Evolutionary conservation across 2,797 vertebrate genomes (phyloP), one percentile per base, ranked within the genome.

Genomic region (Neosalanx taihuensis): DNA sequence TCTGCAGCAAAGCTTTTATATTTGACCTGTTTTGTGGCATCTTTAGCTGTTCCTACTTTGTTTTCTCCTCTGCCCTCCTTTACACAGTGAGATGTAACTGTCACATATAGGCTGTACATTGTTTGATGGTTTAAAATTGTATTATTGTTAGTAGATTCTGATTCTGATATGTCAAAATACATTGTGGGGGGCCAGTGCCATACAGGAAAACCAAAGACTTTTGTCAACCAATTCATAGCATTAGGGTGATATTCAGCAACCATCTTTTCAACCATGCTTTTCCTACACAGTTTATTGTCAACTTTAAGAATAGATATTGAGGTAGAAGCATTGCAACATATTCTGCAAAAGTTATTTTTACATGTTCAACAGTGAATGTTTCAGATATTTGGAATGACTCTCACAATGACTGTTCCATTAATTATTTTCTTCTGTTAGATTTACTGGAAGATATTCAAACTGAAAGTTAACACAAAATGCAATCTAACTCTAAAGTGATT

Each of bases 1-100:
- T 90, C 89, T 30, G 17, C 7, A 88, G 78, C 70, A 59, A 59
- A 59, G 37, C 57, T 46, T 41, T 1, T 1, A 26, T 26, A 26
- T 26, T 26, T 26, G 23, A 90, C 91, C 92, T 83, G 72, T 73
- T 91, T 89, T 89, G 86, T 85, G 88, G 78, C 92, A 90, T 93
- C 93, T 94, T 95, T 93, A 94, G 93, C 91, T 91, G 91, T 90
- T 89, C 84, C 86, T 89, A 61, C 84, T 84, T 89, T 86, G 77
- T 81, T 79, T 82, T 85, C 89, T 85, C 85, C 80, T 72, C 80
- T 46, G 9, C 9, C 13, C 41, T 13, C 41, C 10, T 46, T 46
- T 46, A 46, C 7, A 46, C 41, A 46, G 41, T 41, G 37, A 41
- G 12, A 2, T 41, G 37, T 41, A 41, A 12, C 37, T 41, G 37